phyloP scores from a whole-genome alignment of 2,113 vertebrate genomes.

The Takifugu flavidus region DNA sequence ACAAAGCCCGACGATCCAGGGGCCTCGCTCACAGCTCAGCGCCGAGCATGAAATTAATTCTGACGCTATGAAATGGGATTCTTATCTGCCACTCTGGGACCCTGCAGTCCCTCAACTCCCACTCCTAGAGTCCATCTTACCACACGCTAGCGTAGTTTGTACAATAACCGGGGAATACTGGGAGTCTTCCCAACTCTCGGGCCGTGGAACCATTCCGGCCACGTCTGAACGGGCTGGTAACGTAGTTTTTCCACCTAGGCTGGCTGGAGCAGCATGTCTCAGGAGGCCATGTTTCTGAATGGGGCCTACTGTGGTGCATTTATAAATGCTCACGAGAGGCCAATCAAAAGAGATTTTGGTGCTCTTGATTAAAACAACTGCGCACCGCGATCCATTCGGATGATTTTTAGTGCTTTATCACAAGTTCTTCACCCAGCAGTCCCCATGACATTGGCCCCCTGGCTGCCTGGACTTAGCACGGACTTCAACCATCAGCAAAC shows the following conservation, averaged over 20 bases:
- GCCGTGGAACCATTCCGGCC: conserved; percentile 62
- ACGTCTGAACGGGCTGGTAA: conserved; percentile 46
- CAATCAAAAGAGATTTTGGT: conserved; percentile 1
- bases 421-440: conserved; percentile 45
- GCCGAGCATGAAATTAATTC: conserved; percentile 71
- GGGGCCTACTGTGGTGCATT: conserved; percentile 30
- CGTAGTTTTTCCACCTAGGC: conserved; percentile 25
- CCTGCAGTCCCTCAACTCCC: conserved; percentile 39
- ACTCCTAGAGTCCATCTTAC: conserved; percentile 33
- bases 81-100: conserved; percentile 61
- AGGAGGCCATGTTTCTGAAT: conserved; percentile 62
- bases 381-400: not conserved
- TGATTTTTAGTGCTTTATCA: conserved; percentile 22
- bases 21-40: conserved; percentile 60
- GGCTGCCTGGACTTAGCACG: conserved; percentile 58
- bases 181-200: conserved; percentile 38
- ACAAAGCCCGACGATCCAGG: conserved; percentile 71
- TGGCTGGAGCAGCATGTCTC: conserved; percentile 51
- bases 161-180: conserved; percentile 24
- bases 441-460: conserved; percentile 62
- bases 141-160: conserved; percentile 6
- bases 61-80: conserved; percentile 75
- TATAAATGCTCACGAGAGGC: conserved; percentile 7
- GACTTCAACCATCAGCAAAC: conserved; percentile 53
- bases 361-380: not conserved